Evolutionary conservation across 92 coral and sea anemone genomes (phyloP), one percentile per base, ranked within the genome.

Genomic region (Palythoa grandis): DNA sequence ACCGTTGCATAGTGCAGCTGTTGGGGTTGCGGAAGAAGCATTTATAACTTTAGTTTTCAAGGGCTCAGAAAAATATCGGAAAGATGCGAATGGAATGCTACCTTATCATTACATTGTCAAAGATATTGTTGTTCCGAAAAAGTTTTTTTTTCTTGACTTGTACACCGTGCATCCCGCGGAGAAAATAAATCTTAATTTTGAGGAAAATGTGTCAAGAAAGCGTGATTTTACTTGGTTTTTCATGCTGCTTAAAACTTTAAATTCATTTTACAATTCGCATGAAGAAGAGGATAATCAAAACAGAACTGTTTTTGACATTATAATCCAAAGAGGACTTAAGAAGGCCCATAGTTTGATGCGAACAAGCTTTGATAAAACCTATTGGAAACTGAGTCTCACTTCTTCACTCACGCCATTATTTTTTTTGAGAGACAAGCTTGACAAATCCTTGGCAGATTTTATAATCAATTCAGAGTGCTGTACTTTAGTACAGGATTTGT

Each of bases 1-100:
- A 13, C 85, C 93, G 7, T 79, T 91, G 16, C 94, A 89, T 53
- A 84, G 84, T 52, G 88, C 94, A 22, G 90, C 91, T n/a, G 73
- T 78, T 67, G 85, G 91, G 52, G 77, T 78, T 14, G 90, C 90
- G 1, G 20, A 72, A 0, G 86, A 77, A 57, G 87, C 78, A 11
- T 66, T 67, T 38, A 66, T 37, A 17, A 4, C 0, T 4, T 50
- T 91, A 12, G 24, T 91, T 29, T 2, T 1, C 14, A n/a, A 19
- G 38, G 72, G 40, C 4, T 9, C 72, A 10, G 40, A 24, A n/a
- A 9, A 11, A 23, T 7, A 23, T 11, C 38, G 7, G 40, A 24
- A 23, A 23, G 72, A 68, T 24, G 7, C 4, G 7, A 10, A 68
- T 11, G 72, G 72, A 24, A 68, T 68, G 72, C 38, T 23, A 2